A percentile compares a stretch with the other conserved stretches of the same genome.
These are phyloP conservation scores for Teleogryllus occipitalis DNA, from an alignment of 1,140 invertebrate species.

Conservation along the genomic window DNA sequence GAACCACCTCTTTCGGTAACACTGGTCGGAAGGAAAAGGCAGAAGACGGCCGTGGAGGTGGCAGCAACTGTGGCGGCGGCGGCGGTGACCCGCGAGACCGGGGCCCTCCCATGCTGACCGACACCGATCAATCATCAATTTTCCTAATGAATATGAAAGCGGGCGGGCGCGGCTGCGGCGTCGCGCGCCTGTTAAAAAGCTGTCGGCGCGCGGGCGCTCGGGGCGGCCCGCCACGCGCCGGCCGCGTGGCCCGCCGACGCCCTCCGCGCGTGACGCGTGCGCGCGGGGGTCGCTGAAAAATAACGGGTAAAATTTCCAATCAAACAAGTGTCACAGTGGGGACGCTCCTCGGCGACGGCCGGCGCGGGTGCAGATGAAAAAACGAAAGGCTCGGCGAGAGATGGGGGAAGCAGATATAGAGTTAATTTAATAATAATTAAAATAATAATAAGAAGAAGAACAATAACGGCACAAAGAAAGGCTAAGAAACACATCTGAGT, in stretches of 20 bases:
- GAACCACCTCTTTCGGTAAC: too few species aligned
- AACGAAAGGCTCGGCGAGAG: too few species aligned
- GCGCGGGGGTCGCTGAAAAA: background rate
- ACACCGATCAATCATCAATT: background rate
- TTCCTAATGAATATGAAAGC: background rate
- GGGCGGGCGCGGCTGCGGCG: background rate
- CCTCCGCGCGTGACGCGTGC: too few species aligned
- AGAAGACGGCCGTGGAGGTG: too few species aligned
- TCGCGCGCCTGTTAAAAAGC: background rate
- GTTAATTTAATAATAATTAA: too few species aligned
- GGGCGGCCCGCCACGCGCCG: background rate
- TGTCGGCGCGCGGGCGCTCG: background rate
- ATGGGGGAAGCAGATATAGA: too few species aligned
- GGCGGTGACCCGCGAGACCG: background rate
- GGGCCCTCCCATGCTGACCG: too few species aligned
- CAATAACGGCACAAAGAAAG: too few species aligned
- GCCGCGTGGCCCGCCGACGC: background rate
- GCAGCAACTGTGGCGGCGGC: background rate
- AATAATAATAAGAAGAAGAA: too few species aligned
- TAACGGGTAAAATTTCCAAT: background rate
- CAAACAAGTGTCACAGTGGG: background rate
- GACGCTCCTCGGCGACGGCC: background rate
- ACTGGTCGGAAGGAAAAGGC: too few species aligned
- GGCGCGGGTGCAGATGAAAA: too few species aligned
- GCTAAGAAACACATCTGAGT: too few species aligned